phyloP scores from a whole-genome alignment of 2,888 invertebrate genomes.

The Norana najaformis region DNA sequence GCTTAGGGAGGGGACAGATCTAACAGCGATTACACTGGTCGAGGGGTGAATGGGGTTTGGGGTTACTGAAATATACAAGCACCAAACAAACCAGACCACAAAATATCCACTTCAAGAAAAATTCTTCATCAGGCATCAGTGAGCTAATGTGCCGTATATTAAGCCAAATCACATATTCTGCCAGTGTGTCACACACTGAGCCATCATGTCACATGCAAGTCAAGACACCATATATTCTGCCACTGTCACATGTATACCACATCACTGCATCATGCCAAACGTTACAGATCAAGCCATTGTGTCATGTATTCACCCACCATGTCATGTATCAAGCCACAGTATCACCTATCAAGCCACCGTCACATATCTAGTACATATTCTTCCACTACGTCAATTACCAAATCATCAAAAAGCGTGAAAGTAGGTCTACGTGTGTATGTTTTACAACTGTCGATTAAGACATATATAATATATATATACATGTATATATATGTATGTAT shows the following conservation, averaged over 20 bases:
- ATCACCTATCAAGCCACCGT: too few species aligned
- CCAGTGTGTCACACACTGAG: neutral
- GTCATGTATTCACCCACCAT: too few species aligned
- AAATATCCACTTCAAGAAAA: neutral
- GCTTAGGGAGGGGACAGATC: neutral
- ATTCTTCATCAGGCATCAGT: neutral
- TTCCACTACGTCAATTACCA: too few species aligned
- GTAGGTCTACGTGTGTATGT: too few species aligned
- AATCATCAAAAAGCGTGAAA: too few species aligned
- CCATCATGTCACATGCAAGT: neutral
- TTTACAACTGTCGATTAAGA: too few species aligned
- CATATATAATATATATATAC: too few species aligned
- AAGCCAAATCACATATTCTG: neutral
- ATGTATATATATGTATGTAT: too few species aligned
- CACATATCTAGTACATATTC: too few species aligned
- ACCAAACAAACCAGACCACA: neutral
- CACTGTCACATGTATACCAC: neutral
- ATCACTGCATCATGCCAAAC: too few species aligned
- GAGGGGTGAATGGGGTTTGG: neutral
- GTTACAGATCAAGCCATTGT: too few species aligned
- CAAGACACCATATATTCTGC: neutral
- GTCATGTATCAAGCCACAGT: too few species aligned
- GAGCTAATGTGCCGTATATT: neutral
- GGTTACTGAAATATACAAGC: neutral
- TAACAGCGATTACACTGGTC: neutral